Evolutionary conservation across 2,888 invertebrate genomes (phyloP), one percentile per base, ranked within the genome.

Genomic region (Lasioglossum malachurum): DNA sequence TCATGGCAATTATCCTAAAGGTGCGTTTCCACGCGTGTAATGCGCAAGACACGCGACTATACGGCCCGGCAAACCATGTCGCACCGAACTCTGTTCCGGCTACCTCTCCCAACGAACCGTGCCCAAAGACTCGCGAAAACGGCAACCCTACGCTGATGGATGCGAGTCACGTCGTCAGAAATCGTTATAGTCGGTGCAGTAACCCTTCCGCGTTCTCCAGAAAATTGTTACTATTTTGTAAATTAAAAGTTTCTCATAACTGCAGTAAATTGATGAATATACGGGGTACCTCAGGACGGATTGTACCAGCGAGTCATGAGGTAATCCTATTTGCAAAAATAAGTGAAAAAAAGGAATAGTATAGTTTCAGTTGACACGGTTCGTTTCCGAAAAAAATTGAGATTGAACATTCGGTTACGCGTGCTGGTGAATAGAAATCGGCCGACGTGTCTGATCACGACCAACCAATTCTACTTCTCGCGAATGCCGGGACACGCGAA

Each of bases 1-100:
- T 69, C 57, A 35, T 53, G 44, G 60, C 67, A 74, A 74, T 78
- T 74, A 74, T 27, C 53, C 57, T 46, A 64, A 74, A 60, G 76
- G 49, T 27, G 77, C 53, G 77, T 53, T 53, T 49, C 69, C 77
- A 53, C 49, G 69, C 49, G 69, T 53, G 77, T 49, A 69, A 69
- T 46, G 69, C 49, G 49, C 38, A 67, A 23, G 31, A 73, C 46
- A 49, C 73, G 73, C 69, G 69, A 69, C 69, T 35, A 38, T 1
- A 31, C 69, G 38, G 16, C 60, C 27, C 53, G 60, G 60, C 60
- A 64, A 64, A 64, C 60, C 60, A 27, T 27, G 60, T 64, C 60
- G 60, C 60, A 16, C 27, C 14, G 27, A 27, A 27, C 60, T 27
- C 60, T 27, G 60, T 60, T 60, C 60, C 60, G 27, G 60, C 27